phyloP scores from a whole-genome alignment of 1,140 invertebrate species.

The Brachionus angularis region DNA sequence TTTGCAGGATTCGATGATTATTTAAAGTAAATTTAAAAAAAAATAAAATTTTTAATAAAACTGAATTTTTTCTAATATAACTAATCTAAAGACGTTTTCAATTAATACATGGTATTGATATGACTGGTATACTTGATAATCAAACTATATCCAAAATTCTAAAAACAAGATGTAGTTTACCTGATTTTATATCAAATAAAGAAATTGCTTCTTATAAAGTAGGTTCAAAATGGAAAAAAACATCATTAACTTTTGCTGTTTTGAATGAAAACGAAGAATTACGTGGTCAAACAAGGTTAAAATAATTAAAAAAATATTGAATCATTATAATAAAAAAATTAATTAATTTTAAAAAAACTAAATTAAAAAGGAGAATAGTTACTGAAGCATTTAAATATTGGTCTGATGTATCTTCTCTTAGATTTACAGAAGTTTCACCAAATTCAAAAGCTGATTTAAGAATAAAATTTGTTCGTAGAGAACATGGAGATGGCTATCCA shows the following conservation, averaged over 20 bases:
- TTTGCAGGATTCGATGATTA: no score
- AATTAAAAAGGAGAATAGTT: neutral
- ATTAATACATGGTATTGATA: neutral
- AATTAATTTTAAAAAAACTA: neutral
- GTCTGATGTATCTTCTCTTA: slow-evolving; percentile 1
- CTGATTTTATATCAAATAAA: neutral
- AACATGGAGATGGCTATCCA: slow-evolving; percentile 43
- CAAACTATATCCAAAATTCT: neutral
- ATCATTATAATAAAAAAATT: neutral
- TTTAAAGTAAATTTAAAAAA: no score
- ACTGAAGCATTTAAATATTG: slow-evolving; percentile 18
- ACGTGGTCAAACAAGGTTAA: neutral
- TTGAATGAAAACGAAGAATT: slow-evolving; percentile 31
- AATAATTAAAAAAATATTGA: neutral
- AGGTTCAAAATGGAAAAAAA: slow-evolving; percentile 32
- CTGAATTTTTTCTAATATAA: no score
- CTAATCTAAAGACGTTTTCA: slow-evolving; percentile 26
- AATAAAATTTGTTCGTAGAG: slow-evolving; percentile 5
- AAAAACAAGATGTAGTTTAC: slow-evolving; percentile 17
- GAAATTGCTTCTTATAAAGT: neutral
- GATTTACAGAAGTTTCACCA: neutral
- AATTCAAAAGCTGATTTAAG: slow-evolving; percentile 27
- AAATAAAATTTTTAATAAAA: no score
- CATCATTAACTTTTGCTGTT: slow-evolving; percentile 17
- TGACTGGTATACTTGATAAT: slow-evolving; percentile 7